These are phyloP conservation scores for Triplophysa siluroides DNA, from an alignment of 2,113 vertebrate species.

Conservation along the genomic window DNA sequence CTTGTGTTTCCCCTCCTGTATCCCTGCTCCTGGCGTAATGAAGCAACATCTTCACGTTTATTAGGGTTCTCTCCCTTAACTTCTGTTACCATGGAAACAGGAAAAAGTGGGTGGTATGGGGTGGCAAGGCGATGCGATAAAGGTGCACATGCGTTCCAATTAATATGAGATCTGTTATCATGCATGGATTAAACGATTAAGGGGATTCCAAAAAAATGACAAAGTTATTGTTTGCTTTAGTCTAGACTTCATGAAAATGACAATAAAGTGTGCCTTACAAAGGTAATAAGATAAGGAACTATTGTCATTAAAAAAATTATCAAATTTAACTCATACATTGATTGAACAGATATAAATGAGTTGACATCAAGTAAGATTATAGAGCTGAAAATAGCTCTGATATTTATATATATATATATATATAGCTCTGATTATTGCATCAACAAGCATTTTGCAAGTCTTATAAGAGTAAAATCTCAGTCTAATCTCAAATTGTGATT, in stretches of 20 bases:
- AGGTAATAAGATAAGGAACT: no score
- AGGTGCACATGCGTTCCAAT: conserved; percentile 46
- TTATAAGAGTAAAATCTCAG: no score
- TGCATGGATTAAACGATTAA: not conserved
- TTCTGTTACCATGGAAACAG: conserved; percentile 77
- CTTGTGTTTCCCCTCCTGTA: conserved; percentile 20
- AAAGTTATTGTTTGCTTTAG: not conserved
- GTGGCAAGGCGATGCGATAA: conserved; percentile 36
- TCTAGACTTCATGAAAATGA: no score
- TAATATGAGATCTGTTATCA: conserved; percentile 38
- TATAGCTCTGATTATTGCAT: not conserved
- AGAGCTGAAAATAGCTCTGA: no score
- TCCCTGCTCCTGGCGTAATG: conserved; percentile 42
- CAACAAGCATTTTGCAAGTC: not conserved
- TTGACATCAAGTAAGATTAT: no score
- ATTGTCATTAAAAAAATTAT: no score
- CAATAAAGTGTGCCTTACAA: no score
- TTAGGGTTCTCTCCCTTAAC: conserved; percentile 63
- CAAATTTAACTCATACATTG: no score
- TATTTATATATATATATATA: no score
- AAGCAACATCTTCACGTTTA: conserved; percentile 51
- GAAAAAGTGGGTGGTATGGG: conserved; percentile 36
- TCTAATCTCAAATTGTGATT: not conserved
- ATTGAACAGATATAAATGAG: no score
- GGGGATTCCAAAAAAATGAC: not conserved